Evolutionary conservation across 2,888 invertebrate genomes (phyloP).

Genomic region (Pomacea canaliculata): DNA sequence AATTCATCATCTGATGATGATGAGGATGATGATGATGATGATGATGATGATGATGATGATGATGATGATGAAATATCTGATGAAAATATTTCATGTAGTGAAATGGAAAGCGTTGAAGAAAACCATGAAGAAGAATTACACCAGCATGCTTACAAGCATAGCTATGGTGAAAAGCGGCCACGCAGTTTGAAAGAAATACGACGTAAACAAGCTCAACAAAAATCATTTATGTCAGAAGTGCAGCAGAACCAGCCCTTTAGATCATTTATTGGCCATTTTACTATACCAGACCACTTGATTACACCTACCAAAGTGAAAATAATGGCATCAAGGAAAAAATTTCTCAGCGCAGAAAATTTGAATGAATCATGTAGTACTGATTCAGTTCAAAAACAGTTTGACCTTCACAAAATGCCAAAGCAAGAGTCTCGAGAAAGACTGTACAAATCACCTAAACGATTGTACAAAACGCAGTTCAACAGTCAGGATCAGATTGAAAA

Average conservation of each 20-base stretch:
- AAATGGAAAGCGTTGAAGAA: not conserved
- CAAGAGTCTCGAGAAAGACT: constrained; percentile 31
- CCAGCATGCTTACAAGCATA: not conserved
- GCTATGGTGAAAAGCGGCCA: constrained; percentile 18
- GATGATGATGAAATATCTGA: too few species aligned
- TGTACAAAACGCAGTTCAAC: constrained; percentile 5
- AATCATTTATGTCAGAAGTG: not conserved
- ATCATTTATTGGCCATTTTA: constrained; percentile 31
- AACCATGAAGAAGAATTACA: constrained; percentile 7
- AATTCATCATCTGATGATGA: too few species aligned
- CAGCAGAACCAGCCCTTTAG: constrained; percentile 7
- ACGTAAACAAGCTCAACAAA: constrained; percentile 16
- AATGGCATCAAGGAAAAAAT: constrained; percentile 48
- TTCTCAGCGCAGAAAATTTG: constrained; percentile 58
- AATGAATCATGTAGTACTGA: constrained; percentile 23
- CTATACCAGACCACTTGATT: constrained; percentile 30
- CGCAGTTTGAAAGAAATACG: constrained; percentile 36
- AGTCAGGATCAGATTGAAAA: constrained; percentile 36
- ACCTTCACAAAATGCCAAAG: constrained; percentile 45
- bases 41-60: too few species aligned
- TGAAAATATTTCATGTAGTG: too few species aligned
- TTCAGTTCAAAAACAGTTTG: constrained; percentile 42
- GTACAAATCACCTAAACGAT: constrained; percentile 29
- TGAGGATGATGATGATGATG: too few species aligned
- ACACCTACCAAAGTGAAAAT: constrained; percentile 47